These are phyloP conservation scores for Cantharis rufa DNA, from an alignment of 2,888 invertebrate genomes.

Conservation along the genomic window DNA sequence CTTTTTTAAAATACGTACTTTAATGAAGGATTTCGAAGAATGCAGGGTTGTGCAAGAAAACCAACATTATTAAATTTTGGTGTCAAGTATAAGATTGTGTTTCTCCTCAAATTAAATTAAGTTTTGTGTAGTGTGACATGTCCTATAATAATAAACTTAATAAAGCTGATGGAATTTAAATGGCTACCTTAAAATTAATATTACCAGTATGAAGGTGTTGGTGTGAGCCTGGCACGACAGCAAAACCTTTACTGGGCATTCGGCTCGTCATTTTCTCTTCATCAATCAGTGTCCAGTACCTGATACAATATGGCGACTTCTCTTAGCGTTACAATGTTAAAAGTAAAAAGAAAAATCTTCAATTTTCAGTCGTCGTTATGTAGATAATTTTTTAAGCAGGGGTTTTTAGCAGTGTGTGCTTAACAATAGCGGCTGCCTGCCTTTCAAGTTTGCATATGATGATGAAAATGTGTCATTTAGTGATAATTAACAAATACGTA, in stretches of 20 bases:
- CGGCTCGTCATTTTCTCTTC: conserved; percentile 40
- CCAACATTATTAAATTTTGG: not conserved
- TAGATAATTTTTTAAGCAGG: not conserved
- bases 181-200: conserved; percentile 23
- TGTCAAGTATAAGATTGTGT: not conserved
- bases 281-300: conserved; percentile 44
- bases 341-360: not conserved
- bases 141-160: conserved; percentile 24
- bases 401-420: not conserved
- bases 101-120: not conserved
- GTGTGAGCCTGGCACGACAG: conserved; percentile 33
- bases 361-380: not conserved
- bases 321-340: conserved; percentile 30
- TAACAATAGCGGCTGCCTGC: conserved; percentile 3
- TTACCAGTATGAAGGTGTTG: conserved; percentile 24
- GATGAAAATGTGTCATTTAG: not conserved
- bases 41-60: not conserved
- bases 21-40: not conserved
- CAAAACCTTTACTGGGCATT: conserved; percentile 36
- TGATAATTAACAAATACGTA: not conserved
- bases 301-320: conserved; percentile 38
- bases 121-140: conserved; percentile 17
- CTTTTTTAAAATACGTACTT: not conserved
- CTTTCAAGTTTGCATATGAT: not conserved
- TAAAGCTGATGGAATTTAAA: conserved; percentile 36